phyloP scores from a whole-genome alignment of 2,797 vertebrate genomes.

The Semaprochilodus insignis region DNA sequence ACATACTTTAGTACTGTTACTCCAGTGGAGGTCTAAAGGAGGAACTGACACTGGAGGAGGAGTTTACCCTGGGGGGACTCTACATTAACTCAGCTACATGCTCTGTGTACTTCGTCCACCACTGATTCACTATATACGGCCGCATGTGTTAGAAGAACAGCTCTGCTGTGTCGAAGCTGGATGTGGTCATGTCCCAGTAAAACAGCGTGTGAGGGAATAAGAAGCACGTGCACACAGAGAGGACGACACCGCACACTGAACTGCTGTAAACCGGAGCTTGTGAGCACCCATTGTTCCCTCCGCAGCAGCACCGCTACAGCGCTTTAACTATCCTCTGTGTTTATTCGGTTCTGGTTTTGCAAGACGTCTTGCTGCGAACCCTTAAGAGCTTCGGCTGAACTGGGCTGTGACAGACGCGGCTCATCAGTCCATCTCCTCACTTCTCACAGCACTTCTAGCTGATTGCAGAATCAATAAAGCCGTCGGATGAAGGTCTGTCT shows the following conservation, averaged over 20 bases:
- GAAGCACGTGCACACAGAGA: slow-evolving; percentile 55
- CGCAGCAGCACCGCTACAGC: slow-evolving; percentile 61
- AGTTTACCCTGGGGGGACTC: no score
- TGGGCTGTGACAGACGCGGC: background rate
- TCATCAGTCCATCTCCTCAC: slow-evolving; percentile 10
- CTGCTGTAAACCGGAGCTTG: slow-evolving; percentile 55
- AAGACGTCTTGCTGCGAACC: background rate
- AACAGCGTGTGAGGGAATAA: slow-evolving; percentile 1
- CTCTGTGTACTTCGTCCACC: no score
- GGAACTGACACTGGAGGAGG: no score
- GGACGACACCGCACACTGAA: slow-evolving; percentile 25
- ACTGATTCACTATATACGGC: no score
- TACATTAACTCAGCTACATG: no score
- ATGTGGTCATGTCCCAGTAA: no score
- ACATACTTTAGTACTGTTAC: no score
- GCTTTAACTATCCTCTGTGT: slow-evolving; percentile 38
- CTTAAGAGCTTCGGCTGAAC: no score
- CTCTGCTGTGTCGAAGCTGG: no score
- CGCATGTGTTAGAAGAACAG: no score
- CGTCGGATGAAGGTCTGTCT: background rate
- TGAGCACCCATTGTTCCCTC: slow-evolving; percentile 63
- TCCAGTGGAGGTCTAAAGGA: no score
- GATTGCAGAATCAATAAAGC: slow-evolving; percentile 1
- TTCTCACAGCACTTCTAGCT: slow-evolving; percentile 19
- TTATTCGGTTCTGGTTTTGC: slow-evolving; percentile 15